Conservation (phyloP, 2,113 vertebrate genomes). For the Coturnix japonica region DNA sequence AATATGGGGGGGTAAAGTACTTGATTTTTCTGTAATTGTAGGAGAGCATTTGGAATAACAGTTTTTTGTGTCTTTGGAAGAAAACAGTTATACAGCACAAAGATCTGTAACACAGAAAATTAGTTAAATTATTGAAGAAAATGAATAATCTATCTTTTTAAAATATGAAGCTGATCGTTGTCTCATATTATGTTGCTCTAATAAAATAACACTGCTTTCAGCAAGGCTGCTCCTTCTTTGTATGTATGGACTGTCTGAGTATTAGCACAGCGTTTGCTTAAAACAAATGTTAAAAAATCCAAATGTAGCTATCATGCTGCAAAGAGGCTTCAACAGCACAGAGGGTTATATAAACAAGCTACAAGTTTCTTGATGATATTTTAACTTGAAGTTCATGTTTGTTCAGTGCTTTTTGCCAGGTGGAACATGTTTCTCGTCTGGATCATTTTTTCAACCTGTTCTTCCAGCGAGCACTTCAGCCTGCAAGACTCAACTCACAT, state of each 20-base stretch:
- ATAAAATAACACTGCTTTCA: neutral
- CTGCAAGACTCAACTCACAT: constrained; percentile 54
- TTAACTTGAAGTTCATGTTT: constrained; percentile 69
- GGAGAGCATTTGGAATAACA: neutral
- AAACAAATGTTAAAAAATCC: neutral
- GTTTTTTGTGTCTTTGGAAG: neutral
- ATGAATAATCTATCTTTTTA: neutral
- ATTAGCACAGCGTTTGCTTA: neutral
- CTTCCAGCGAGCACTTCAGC: constrained; percentile 92
- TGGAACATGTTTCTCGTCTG: constrained; percentile 83
- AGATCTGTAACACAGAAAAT: neutral
- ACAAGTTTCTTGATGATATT: neutral
- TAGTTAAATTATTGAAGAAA: neutral
- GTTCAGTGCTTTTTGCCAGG: constrained; percentile 88
- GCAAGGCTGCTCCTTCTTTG: neutral
- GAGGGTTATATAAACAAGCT: constrained; percentile 3
- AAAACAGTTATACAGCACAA: neutral
- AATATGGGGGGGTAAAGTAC: neutral
- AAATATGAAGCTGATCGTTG: neutral
- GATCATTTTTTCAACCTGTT: constrained; percentile 96
- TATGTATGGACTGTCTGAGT: neutral
- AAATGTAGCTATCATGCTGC: neutral
- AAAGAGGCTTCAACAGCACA: neutral
- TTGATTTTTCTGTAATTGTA: neutral
- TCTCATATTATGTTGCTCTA: neutral